A percentile compares a stretch with the other conserved stretches of the same genome.
These are phyloP conservation scores for Erethizon dorsatum DNA, from an alignment of 2,797 vertebrate species.

Conservation along the genomic window DNA sequence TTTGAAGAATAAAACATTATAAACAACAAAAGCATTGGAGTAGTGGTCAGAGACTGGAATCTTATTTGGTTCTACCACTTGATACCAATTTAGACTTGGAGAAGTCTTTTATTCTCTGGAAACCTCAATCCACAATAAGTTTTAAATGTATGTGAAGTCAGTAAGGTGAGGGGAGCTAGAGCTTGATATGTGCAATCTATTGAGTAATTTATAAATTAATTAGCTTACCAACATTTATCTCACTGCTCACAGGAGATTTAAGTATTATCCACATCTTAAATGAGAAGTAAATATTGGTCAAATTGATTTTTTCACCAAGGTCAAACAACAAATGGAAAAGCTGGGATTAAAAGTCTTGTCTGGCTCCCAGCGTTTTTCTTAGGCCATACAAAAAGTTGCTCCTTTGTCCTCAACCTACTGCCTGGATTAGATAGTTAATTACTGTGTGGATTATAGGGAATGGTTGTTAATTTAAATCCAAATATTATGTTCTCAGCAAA, in stretches of 20 bases:
- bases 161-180: conserved; percentile 13
- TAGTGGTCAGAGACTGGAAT: neutral
- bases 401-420: conserved; percentile 23
- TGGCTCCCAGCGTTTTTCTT: conserved; percentile 6
- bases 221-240: conserved; percentile 72
- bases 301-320: conserved; percentile 80
- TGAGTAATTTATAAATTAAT: conserved; percentile 73
- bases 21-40: neutral
- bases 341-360: conserved; percentile 59
- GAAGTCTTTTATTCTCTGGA: neutral
- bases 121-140: neutral
- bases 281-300: conserved; percentile 72
- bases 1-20: conserved; percentile 2
- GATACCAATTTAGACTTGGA: conserved; percentile 4
- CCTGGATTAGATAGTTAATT: conserved; percentile 52
- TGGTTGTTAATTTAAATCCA: conserved; percentile 56
- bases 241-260: conserved; percentile 65
- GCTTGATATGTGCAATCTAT: conserved; percentile 42
- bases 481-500: conserved; percentile 15
- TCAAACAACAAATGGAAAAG: conserved; percentile 56
- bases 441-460: neutral
- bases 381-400: neutral
- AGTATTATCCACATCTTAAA: conserved; percentile 72
- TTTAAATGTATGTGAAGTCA: conserved; percentile 45
- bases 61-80: neutral